phyloP scores from a whole-genome alignment of 2,888 invertebrate species.

The Elysia crispata region DNA sequence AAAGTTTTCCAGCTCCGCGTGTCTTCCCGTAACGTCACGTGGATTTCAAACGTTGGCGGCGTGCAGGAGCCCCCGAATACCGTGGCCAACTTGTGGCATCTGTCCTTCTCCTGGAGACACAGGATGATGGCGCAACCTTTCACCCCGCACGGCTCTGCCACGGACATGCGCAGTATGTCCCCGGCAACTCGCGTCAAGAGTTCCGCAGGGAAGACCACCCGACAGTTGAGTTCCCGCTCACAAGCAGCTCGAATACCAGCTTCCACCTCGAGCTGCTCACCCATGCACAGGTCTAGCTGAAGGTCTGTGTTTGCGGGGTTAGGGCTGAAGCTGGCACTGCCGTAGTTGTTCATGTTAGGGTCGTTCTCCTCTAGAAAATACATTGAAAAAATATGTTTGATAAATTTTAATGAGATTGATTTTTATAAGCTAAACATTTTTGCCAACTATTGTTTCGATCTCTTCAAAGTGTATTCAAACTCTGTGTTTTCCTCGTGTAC shows the following conservation, averaged over 20 bases:
- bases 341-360: slow-evolving; percentile 32
- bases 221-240: slow-evolving; percentile 29
- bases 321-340: neutral
- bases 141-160: slow-evolving; percentile 92
- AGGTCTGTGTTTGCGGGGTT: slow-evolving; percentile 20
- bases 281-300: slow-evolving; percentile 24
- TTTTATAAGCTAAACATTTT: too few species aligned
- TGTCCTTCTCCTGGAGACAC: slow-evolving; percentile 82
- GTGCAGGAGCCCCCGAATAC: slow-evolving; percentile 91
- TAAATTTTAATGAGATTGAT: too few species aligned
- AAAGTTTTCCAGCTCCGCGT: slow-evolving; percentile 91
- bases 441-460: neutral
- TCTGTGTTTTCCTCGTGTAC: neutral
- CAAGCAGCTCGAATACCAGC: slow-evolving; percentile 36
- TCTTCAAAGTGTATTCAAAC: neutral
- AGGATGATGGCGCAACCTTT: slow-evolving; percentile 90
- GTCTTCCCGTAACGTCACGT: slow-evolving; percentile 91
- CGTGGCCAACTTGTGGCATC: slow-evolving; percentile 84
- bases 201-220: slow-evolving; percentile 39
- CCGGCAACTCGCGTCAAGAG: slow-evolving; percentile 87
- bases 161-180: slow-evolving; percentile 89
- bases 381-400: neutral
- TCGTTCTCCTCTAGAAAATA: slow-evolving; percentile 24
- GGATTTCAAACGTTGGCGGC: slow-evolving; percentile 93
- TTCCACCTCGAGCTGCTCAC: slow-evolving; percentile 33